Percentiles rank a stretch among this genome's conserved stretches.
These are phyloP conservation scores for Caenorhabditis sulstoni DNA, from an alignment of 2,888 invertebrate species.

Conservation along the genomic window DNA sequence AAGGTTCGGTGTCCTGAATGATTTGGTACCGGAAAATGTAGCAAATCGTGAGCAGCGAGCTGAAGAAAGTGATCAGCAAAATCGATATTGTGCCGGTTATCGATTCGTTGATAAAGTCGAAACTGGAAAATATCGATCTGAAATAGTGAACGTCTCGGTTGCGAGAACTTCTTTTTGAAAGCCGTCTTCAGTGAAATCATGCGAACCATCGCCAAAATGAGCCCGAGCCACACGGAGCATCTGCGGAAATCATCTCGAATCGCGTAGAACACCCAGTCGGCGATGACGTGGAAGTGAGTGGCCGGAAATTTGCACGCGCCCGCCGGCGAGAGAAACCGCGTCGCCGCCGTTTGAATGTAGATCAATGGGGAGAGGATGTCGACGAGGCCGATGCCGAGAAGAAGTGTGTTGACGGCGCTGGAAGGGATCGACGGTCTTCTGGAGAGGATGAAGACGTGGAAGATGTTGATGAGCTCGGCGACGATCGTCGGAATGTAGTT, in stretches of 20 bases:
- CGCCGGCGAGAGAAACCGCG: no score
- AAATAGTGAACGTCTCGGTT: no score
- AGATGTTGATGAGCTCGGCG: background rate
- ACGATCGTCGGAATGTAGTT: no score
- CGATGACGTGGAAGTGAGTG: slow-evolving; percentile 13
- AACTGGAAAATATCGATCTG: no score
- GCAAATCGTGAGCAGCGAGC: slow-evolving; percentile 3
- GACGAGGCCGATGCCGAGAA: background rate
- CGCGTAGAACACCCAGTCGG: slow-evolving; percentile 21
- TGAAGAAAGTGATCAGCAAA: background rate
- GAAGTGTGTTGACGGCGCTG: background rate
- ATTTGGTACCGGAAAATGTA: slow-evolving; percentile 27
- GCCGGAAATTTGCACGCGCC: no score
- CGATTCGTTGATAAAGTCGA: slow-evolving; percentile 23
- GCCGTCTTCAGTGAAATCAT: slow-evolving; percentile 18
- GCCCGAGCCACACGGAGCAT: slow-evolving; percentile 29
- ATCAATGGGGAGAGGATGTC: background rate
- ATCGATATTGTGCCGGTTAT: slow-evolving; percentile 6
- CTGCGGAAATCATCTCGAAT: slow-evolving; percentile 16
- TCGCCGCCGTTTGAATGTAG: background rate
- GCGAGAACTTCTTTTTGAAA: slow-evolving; percentile 15
- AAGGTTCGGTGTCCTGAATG: slow-evolving; percentile 4
- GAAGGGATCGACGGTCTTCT: background rate
- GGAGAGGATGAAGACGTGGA: background rate
- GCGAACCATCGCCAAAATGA: slow-evolving; percentile 14